Conservation (phyloP, 2,797 vertebrate genomes). For the Leucoraja ocellata region DNA sequence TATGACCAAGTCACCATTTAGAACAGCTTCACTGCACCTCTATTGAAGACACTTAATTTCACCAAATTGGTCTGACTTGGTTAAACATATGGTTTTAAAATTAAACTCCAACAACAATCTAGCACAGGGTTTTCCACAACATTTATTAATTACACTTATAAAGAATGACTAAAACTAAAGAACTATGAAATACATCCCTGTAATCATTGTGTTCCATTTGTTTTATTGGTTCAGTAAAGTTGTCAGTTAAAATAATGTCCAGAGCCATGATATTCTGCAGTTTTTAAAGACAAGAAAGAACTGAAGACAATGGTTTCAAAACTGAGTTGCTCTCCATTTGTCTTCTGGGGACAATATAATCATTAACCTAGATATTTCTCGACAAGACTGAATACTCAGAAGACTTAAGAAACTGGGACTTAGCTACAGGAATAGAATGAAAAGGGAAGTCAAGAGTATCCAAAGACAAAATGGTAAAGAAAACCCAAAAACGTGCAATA, state of each 20-base stretch:
- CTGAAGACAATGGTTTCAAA: not conserved
- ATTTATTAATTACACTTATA: not conserved
- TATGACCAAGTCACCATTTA: no score
- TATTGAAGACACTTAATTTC: no score
- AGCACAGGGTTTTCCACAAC: not conserved
- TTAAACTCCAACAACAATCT: not conserved
- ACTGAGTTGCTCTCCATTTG: not conserved
- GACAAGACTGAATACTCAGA: not conserved
- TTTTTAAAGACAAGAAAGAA: not conserved
- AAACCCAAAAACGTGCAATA: not conserved
- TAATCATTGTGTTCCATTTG: not conserved
- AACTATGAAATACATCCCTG: not conserved
- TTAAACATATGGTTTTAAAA: no score
- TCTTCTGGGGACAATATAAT: not conserved
- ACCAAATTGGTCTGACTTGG: no score
- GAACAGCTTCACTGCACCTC: no score
- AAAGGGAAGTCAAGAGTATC: not conserved
- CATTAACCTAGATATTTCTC: not conserved
- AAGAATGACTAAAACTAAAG: not conserved
- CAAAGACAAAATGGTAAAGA: not conserved
- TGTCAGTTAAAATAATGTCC: not conserved
- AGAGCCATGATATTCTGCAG: not conserved
- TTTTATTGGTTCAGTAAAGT: not conserved
- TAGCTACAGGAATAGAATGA: not conserved
- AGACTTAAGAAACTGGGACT: not conserved